Evolutionary conservation across 2,113 vertebrate species (phyloP), one percentile per base, ranked within the genome.

Genomic region (Struthio camelus): DNA sequence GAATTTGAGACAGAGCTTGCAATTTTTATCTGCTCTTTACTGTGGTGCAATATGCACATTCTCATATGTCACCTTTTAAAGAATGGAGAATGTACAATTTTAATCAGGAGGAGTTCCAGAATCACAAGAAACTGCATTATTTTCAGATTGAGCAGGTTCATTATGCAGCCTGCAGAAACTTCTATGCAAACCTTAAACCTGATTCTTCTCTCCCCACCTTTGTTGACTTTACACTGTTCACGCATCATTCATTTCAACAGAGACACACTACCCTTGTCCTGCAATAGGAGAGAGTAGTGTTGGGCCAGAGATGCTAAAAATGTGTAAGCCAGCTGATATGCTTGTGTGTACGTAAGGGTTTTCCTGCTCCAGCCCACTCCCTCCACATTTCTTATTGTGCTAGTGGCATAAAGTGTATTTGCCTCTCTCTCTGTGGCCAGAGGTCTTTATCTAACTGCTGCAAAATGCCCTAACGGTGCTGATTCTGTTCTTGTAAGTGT

Each of bases 1-100:
- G 80, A 97, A 94, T 94, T 91, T 95, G 96, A 96, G 88, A 97
- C 81, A 85, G 42, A 61, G 46, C 88, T 92, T 81, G 83, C n/a
- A 88, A 64, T 95, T 95, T 95, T 96, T 95, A 70, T 93, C 42
- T 59, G 38, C 36, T 87, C 83, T 67, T 76, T 96, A 96, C 90
- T 90, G 86, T 59, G 83, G 93, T 83, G 48, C 71, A 95, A 61
- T 88, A 91, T 93, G 56, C 53, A 66, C 42, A 9, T 40, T 95
- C 54, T 70, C 42, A 38, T 48, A 30, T 94, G 93, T 93, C 44
- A 19, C 11, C 34, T 79, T 75, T 66, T 82, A 42, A 56, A 85
- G 72, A 92, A 90, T 92, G 54, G 58, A 2, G 0, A 86, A 70
- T 1, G n/a, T n/a, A 73, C 7, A 2, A 22, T 51, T 80, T 71